A percentile compares a stretch with the other conserved stretches of the same genome.
Conservation (phyloP, 2,113 vertebrate species). For the Eupsittula cactorum region DNA sequence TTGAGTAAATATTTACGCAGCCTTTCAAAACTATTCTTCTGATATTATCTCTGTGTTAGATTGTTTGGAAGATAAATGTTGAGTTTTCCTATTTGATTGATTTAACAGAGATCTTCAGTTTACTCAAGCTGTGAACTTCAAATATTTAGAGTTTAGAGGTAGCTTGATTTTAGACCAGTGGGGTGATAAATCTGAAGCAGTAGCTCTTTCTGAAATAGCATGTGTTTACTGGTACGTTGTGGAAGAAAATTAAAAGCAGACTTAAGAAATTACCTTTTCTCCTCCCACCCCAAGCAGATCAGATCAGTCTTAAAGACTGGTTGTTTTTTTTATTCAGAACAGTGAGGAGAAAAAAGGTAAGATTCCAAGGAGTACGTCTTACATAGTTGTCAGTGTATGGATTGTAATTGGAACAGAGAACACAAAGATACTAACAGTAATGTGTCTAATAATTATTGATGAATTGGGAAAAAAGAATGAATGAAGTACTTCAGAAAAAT, state of each 20-base stretch:
- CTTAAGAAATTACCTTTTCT: neutral
- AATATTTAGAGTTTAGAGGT: neutral
- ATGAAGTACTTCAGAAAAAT: neutral
- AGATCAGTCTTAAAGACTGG: neutral
- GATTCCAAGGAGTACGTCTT: neutral
- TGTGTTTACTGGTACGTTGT: neutral
- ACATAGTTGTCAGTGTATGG: neutral
- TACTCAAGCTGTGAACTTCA: neutral
- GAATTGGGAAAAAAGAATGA: neutral
- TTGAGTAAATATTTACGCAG: neutral
- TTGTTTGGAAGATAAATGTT: neutral
- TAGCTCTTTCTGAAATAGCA: neutral
- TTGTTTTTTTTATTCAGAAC: neutral
- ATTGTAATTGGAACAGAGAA: neutral
- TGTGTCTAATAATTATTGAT: neutral
- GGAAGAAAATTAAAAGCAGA: neutral
- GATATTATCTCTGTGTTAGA: neutral
- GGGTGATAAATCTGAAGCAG: neutral
- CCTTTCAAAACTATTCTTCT: neutral
- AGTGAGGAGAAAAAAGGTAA: neutral
- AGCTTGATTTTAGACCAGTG: neutral
- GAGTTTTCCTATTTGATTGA: neutral
- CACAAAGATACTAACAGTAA: neutral
- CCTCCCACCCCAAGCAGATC: neutral
- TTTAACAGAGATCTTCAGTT: neutral